phyloP scores from a whole-genome alignment of 2,113 vertebrate species.

The Prunella fulvescens region DNA sequence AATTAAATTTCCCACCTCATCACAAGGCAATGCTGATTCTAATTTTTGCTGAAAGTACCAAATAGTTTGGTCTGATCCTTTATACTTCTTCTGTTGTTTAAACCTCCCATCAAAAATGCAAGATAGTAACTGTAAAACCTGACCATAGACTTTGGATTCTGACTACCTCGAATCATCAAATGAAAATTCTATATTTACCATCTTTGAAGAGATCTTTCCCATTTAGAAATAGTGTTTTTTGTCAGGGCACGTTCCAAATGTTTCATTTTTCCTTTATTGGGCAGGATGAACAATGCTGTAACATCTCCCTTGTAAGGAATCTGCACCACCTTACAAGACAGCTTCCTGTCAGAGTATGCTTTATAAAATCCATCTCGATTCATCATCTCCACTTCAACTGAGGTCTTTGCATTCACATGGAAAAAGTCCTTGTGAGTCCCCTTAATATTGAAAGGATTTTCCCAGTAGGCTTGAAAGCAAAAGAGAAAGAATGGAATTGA shows the following conservation, averaged over 20 bases:
- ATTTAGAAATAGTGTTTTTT: neutral
- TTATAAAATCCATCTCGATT: neutral
- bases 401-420: neutral
- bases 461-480: conserved; percentile 74
- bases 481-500: neutral
- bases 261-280: conserved; percentile 71
- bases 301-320: conserved; percentile 80
- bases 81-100: neutral
- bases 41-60: neutral
- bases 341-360: conserved; percentile 13
- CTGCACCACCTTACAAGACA: conserved; percentile 69
- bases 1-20: neutral
- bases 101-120: neutral
- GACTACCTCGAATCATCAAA: neutral
- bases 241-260: conserved; percentile 64
- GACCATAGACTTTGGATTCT: neutral
- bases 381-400: conserved; percentile 52
- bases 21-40: neutral
- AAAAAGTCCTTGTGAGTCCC: conserved; percentile 64
- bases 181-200: neutral
- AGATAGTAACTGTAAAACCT: neutral
- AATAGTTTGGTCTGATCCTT: neutral
- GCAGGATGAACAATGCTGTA: conserved; percentile 77
- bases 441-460: conserved; percentile 74
- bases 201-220: neutral